These are phyloP conservation scores for Anguilla rostrata DNA, from an alignment of 2,113 vertebrate species.

Conservation along the genomic window DNA sequence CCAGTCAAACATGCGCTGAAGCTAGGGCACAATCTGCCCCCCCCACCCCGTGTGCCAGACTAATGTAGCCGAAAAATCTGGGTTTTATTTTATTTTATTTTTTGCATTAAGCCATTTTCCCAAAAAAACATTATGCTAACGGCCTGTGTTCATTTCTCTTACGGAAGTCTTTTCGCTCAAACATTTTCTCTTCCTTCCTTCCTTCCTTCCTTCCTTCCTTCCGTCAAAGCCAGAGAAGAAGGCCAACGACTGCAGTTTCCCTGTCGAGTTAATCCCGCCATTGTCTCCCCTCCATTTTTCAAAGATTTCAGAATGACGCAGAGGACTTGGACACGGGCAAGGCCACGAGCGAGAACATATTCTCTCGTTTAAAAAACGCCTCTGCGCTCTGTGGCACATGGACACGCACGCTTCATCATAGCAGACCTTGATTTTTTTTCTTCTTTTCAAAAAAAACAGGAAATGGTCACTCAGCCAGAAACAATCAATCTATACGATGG, in stretches of 20 bases:
- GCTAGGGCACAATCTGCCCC: constrained; percentile 26
- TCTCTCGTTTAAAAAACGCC: too few relatives aligned
- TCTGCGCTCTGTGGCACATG: neutral
- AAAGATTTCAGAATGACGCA: neutral
- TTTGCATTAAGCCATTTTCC: neutral
- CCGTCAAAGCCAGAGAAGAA: neutral
- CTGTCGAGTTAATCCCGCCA: neutral
- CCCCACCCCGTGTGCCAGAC: neutral
- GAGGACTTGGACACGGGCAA: neutral
- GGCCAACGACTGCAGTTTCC: neutral
- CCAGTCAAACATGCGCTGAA: constrained; percentile 52
- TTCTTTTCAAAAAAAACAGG: neutral
- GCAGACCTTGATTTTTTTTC: neutral
- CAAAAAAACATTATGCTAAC: neutral
- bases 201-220: neutral
- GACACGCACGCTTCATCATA: neutral
- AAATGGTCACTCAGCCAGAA: neutral
- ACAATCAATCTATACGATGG: neutral
- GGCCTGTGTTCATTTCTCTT: neutral
- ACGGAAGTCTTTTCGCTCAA: neutral
- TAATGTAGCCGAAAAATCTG: neutral
- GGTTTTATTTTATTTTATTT: neutral
- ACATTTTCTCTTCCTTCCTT: neutral
- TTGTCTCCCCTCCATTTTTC: neutral
- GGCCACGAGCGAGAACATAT: neutral